Percentiles rank a stretch among this genome's conserved stretches.
phyloP scores from a whole-genome alignment of 2,888 invertebrate genomes.

The Hydriomena furcata region DNA sequence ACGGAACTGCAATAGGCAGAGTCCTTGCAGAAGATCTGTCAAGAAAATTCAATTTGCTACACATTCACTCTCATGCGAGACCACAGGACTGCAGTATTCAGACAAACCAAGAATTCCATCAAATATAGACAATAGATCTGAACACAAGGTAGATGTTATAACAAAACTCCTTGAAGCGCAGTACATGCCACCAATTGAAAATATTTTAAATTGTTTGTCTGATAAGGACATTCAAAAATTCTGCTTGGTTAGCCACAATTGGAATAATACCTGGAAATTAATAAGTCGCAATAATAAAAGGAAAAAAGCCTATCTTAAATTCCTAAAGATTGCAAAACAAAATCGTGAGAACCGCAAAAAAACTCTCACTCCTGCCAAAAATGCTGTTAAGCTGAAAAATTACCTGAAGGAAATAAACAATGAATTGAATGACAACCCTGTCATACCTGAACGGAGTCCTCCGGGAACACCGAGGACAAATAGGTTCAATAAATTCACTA shows the following conservation, averaged over 20 bases:
- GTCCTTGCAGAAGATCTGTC: constrained; percentile 59
- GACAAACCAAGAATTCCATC: constrained; percentile 42
- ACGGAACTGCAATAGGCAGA: constrained; percentile 62
- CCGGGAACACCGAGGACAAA: constrained; percentile 70
- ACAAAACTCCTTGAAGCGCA: constrained; percentile 56
- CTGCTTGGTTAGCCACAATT: constrained; percentile 63
- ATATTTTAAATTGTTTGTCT: constrained; percentile 64
- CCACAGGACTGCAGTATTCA: constrained; percentile 52
- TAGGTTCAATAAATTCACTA: constrained; percentile 65
- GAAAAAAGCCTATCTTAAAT: constrained; percentile 52
- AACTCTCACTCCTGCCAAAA: constrained; percentile 42
- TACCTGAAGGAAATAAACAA: constrained; percentile 67
- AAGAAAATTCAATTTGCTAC: constrained; percentile 66
- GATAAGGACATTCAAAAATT: constrained; percentile 71
- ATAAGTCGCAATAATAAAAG: constrained; percentile 54
- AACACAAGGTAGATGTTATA: constrained; percentile 72
- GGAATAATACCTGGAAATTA: constrained; percentile 63
- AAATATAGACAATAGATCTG: constrained; percentile 55
- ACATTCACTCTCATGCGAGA: constrained; percentile 68
- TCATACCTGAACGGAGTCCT: constrained; percentile 50
- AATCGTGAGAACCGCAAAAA: constrained; percentile 63
- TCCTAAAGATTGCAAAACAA: constrained; percentile 59
- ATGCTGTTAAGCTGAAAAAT: constrained; percentile 39
- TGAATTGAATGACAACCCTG: constrained; percentile 45
- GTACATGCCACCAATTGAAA: constrained; percentile 57